Conservation (phyloP, 1,140 invertebrate species). For the Teleogryllus occipitalis region DNA sequence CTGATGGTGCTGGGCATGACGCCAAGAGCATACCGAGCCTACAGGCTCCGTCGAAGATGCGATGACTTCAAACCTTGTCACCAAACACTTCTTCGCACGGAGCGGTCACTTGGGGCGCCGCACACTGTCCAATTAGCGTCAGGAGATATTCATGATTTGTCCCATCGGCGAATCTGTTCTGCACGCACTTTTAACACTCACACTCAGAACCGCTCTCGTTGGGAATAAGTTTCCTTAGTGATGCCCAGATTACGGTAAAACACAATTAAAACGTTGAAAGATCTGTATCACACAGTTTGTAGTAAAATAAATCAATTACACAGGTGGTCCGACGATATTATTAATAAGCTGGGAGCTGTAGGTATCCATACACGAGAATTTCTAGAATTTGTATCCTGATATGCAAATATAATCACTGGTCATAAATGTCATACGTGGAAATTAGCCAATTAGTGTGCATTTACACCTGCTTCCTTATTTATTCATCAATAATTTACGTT, state of each 20-base stretch:
- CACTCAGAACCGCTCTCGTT: background rate
- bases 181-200: background rate
- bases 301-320: background rate
- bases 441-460: too few species aligned
- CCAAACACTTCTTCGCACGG: background rate
- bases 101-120: background rate
- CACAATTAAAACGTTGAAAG: too few species aligned
- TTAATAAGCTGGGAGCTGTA: conserved; percentile 1
- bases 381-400: background rate
- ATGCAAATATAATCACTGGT: too few species aligned
- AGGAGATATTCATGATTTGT: background rate
- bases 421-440: too few species aligned
- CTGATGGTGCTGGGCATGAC: background rate
- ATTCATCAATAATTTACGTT: too few species aligned
- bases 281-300: too few species aligned
- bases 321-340: background rate
- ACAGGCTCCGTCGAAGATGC: background rate
- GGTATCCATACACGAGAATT: background rate
- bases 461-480: too few species aligned
- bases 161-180: background rate
- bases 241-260: too few species aligned
- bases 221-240: too few species aligned
- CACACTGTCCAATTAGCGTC: background rate
- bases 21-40: background rate
- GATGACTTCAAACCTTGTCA: background rate